Conservation (phyloP, 1,140 invertebrate genomes). For the Bombus confusus region DNA sequence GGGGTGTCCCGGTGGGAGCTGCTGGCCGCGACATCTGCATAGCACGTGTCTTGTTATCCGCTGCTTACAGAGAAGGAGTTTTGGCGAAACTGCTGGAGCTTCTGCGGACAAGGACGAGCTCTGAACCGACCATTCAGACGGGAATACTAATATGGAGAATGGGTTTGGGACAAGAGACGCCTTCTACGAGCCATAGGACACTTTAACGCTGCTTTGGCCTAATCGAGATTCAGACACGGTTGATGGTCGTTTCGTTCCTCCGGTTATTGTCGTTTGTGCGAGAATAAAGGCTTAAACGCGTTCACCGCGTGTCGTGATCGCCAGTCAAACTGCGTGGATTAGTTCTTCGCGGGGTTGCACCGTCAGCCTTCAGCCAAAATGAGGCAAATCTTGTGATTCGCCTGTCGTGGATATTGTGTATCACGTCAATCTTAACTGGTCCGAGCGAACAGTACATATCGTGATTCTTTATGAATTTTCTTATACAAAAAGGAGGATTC, state of each 20-base stretch:
- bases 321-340: neutral
- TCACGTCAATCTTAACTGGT: neutral
- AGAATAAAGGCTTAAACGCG: slow-evolving; percentile 16
- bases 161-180: neutral
- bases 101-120: slow-evolving; percentile 11
- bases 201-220: neutral
- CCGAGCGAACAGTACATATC: too few relatives aligned
- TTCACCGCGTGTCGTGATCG: neutral
- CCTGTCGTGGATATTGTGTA: neutral
- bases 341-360: neutral
- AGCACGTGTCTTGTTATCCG: slow-evolving; percentile 69
- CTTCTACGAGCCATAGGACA: slow-evolving; percentile 8
- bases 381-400: too few relatives aligned
- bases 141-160: slow-evolving; percentile 58
- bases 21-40: slow-evolving; percentile 70
- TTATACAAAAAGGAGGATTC: too few relatives aligned
- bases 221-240: neutral
- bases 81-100: slow-evolving; percentile 16
- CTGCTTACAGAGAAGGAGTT: slow-evolving; percentile 32
- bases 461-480: too few relatives aligned
- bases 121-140: neutral
- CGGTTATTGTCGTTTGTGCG: slow-evolving; percentile 7
- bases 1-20: slow-evolving; percentile 54
- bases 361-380: too few relatives aligned
- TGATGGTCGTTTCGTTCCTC: neutral